Conservation (phyloP, 2,888 invertebrate species). For the Lacanobia wlatinum region DNA sequence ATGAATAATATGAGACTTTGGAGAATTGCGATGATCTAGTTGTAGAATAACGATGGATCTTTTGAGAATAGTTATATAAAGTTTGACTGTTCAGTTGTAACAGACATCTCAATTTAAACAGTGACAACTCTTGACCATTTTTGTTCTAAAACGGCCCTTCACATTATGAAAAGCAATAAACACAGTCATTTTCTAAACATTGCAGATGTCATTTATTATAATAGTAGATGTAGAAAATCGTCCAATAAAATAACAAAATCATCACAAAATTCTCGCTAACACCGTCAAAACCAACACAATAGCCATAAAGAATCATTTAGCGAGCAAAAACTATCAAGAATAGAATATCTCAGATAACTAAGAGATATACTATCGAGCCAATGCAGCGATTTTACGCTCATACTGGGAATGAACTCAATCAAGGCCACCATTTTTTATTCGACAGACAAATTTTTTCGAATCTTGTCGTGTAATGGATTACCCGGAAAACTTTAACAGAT, state of each 20-base stretch:
- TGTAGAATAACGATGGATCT: not conserved
- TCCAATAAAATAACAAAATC: not conserved
- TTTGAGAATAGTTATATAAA: not conserved
- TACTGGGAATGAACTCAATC: constrained; percentile 63
- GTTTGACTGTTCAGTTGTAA: not conserved
- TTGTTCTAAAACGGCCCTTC: not conserved
- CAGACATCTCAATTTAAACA: not conserved
- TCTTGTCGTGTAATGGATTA: constrained; percentile 40
- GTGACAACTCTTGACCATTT: not conserved
- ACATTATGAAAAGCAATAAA: not conserved
- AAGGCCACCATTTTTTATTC: constrained; percentile 60
- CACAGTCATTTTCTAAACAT: not conserved
- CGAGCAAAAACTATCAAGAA: constrained; percentile 31
- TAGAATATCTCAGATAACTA: constrained; percentile 15
- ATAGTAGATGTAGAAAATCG: not conserved
- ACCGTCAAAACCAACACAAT: constrained; percentile 52
- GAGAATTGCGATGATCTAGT: too few species aligned
- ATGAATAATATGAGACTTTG: not conserved
- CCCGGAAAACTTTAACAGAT: constrained; percentile 38
- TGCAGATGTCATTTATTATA: not conserved
- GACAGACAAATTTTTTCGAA: constrained; percentile 19
- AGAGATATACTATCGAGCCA: constrained; percentile 26
- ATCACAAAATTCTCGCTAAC: constrained; percentile 16
- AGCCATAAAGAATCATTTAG: constrained; percentile 57
- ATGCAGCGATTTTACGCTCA: constrained; percentile 61